phyloP scores from a whole-genome alignment of 2,113 vertebrate genomes.

The Caranx melampygus region DNA sequence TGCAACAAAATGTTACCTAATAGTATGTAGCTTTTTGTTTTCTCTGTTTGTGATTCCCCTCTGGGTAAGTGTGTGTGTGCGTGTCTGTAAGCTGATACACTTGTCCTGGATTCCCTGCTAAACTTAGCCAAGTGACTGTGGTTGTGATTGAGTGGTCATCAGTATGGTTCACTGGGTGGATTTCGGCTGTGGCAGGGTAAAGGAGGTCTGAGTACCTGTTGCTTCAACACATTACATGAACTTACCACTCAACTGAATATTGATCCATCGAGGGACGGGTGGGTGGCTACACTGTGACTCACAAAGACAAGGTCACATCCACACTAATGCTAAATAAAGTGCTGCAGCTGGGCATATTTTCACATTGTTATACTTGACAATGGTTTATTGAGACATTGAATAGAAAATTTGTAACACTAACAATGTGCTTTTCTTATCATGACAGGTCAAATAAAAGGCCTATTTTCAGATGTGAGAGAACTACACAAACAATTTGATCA shows the following conservation, averaged over 20 bases:
- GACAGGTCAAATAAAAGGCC: neutral
- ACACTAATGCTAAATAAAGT: neutral
- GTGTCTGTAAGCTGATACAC: constrained; percentile 74
- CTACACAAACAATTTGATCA: neutral
- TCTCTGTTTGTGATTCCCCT: constrained; percentile 14
- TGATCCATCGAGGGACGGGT: constrained; percentile 33
- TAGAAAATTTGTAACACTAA: too few relatives aligned
- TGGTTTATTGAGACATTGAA: too few relatives aligned
- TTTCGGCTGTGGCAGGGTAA: neutral
- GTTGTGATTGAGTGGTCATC: constrained; percentile 50
- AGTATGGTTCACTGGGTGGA: constrained; percentile 18
- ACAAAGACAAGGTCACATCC: constrained; percentile 31
- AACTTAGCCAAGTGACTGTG: constrained; percentile 72
- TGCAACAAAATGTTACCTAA: neutral
- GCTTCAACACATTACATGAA: constrained; percentile 17
- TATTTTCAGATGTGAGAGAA: neutral
- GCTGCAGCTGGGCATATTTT: too few relatives aligned
- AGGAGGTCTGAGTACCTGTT: constrained; percentile 26
- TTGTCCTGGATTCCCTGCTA: constrained; percentile 82
- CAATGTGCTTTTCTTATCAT: too few relatives aligned
- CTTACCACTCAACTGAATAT: constrained; percentile 28
- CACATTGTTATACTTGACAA: neutral
- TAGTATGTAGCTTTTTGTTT: neutral
- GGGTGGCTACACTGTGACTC: constrained; percentile 8
- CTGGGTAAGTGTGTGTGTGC: neutral